These are phyloP conservation scores for Peromyscus aztecus DNA, from an alignment of 2,797 vertebrate genomes.

Conservation along the genomic window DNA sequence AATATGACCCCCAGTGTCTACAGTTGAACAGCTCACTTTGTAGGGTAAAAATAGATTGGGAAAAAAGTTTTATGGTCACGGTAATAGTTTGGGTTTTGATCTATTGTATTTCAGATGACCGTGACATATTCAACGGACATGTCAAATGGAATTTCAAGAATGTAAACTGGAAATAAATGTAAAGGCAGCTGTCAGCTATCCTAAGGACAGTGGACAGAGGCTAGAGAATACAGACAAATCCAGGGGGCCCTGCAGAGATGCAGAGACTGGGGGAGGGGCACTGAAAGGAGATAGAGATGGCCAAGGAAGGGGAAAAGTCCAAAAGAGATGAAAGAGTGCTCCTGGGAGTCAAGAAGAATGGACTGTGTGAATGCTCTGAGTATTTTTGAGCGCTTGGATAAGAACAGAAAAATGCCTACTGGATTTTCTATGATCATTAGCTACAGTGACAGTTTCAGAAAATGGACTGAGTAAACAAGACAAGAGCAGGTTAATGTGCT, in stretches of 20 bases:
- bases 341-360: not conserved
- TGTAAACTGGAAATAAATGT: not conserved
- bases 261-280: no score
- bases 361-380: not conserved
- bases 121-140: not conserved
- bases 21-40: not conserved
- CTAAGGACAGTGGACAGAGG: not conserved
- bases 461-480: not conserved
- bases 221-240: not conserved
- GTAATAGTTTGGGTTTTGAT: not conserved
- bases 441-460: not conserved
- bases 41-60: not conserved
- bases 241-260: rapidly evolving
- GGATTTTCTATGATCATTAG: not conserved
- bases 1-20: not conserved
- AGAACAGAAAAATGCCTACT: not conserved
- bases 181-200: not conserved
- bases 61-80: not conserved
- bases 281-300: not conserved
- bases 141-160: not conserved
- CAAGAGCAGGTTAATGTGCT: not conserved
- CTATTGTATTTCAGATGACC: not conserved
- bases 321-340: not conserved
- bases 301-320: not conserved
- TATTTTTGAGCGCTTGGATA: not conserved